Conservation (phyloP, 1,140 invertebrate genomes). For the Drosophila jambulina region DNA sequence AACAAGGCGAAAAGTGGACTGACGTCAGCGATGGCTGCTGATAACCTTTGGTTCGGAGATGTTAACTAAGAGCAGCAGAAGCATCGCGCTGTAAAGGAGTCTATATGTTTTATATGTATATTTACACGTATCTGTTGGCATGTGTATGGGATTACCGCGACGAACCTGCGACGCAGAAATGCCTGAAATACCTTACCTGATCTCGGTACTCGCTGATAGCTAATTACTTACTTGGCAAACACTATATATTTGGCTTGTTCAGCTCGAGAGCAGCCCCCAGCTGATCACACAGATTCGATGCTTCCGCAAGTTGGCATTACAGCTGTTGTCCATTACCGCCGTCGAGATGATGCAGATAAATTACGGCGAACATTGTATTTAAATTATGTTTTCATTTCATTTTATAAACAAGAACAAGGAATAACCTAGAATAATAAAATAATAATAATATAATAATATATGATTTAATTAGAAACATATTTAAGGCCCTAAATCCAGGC, state of each 20-base stretch:
- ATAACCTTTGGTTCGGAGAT: constrained; percentile 18
- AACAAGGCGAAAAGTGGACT: constrained; percentile 26
- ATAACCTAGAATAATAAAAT: too few relatives aligned
- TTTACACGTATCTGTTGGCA: not conserved
- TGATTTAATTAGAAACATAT: too few relatives aligned
- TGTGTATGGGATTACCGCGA: not conserved
- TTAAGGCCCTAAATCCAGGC: too few relatives aligned
- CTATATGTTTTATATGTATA: not conserved
- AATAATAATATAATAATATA: too few relatives aligned
- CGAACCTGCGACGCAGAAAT: constrained; percentile 26
- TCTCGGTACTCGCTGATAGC: constrained; percentile 24
- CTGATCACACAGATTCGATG: constrained; percentile 57
- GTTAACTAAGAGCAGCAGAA: constrained; percentile 11
- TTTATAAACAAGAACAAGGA: not conserved
- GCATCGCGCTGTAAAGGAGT: constrained; percentile 12
- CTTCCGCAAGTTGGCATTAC: constrained; percentile 47
- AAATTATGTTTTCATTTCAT: not conserved
- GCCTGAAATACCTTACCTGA: constrained; percentile 12
- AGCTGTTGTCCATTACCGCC: constrained; percentile 22
- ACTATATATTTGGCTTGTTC: constrained; percentile 22
- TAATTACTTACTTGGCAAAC: constrained; percentile 68
- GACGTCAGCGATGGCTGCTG: constrained; percentile 31
- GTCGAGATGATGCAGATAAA: constrained; percentile 4
- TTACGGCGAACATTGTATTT: not conserved
- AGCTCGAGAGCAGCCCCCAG: constrained; percentile 35